Conservation (phyloP, 2,113 vertebrate genomes). For the Muntiacus reevesi region DNA sequence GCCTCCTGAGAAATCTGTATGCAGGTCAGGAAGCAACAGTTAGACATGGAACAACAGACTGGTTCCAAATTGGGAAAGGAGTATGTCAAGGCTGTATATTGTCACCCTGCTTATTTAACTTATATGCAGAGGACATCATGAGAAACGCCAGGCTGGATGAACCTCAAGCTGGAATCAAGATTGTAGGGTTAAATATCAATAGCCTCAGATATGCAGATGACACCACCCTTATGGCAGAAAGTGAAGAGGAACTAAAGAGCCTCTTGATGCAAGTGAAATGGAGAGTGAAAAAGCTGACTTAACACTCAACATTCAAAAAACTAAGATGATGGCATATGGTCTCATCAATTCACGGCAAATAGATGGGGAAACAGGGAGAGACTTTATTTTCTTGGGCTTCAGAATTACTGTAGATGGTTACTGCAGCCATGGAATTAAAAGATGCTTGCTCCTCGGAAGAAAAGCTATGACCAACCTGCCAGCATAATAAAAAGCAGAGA, state of each 20-base stretch:
- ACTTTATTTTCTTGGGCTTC: not conserved
- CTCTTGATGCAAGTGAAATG: not conserved
- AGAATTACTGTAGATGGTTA: not conserved
- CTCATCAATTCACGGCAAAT: not conserved
- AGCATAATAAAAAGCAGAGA: not conserved
- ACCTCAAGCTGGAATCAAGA: not conserved
- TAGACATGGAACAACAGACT: not conserved
- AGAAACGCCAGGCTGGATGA: not conserved
- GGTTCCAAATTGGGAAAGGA: not conserved
- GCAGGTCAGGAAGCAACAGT: not conserved
- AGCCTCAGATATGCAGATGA: not conserved
- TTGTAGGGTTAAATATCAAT: not conserved
- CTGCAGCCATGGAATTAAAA: not conserved
- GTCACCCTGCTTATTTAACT: not conserved
- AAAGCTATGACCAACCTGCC: not conserved
- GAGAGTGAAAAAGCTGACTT: not conserved
- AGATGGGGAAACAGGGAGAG: not conserved
- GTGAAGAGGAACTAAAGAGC: not conserved
- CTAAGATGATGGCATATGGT: not conserved
- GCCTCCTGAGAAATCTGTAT: not conserved
- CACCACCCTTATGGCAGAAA: not conserved
- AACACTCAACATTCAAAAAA: not conserved
- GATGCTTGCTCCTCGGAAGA: not conserved
- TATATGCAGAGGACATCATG: not conserved
- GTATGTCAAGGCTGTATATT: not conserved